A percentile compares a stretch with the other conserved stretches of the same genome.
phyloP scores from a whole-genome alignment of 2,888 invertebrate genomes.

The Heliconius cydno region DNA sequence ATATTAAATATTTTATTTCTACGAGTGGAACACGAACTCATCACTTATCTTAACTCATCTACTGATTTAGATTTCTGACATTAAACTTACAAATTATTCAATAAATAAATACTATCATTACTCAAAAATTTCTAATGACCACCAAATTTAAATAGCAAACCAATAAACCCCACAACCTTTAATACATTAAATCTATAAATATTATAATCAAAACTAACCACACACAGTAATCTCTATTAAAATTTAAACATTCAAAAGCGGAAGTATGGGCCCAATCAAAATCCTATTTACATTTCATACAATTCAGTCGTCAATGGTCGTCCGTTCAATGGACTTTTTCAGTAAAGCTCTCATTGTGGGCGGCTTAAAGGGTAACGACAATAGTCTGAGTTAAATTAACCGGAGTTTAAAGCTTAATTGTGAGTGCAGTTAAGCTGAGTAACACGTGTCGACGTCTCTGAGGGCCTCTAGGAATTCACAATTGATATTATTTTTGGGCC shows the following conservation, averaged over 20 bases:
- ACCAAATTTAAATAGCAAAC: background rate
- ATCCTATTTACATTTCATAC: constrained; percentile 58
- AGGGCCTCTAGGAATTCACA: constrained; percentile 51
- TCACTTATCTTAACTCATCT: too few relatives aligned
- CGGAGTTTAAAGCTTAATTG: constrained; percentile 81
- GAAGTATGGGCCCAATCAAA: constrained; percentile 57
- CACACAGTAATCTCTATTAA: constrained; percentile 47
- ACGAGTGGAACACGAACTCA: too few relatives aligned
- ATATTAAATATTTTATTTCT: too few relatives aligned
- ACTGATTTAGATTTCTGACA: background rate
- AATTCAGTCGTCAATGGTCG: constrained; percentile 58
- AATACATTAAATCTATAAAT: constrained; percentile 2
- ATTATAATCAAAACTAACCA: constrained; percentile 35
- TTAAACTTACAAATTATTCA: too few relatives aligned
- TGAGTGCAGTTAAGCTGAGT: constrained; percentile 76
- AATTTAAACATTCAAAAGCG: constrained; percentile 55
- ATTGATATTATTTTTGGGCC: constrained; percentile 62
- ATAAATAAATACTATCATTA: background rate
- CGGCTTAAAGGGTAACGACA: constrained; percentile 77
- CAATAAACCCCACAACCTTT: background rate
- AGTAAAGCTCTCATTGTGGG: constrained; percentile 71
- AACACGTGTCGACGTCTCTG: constrained; percentile 78
- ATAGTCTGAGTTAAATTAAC: constrained; percentile 80
- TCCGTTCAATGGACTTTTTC: constrained; percentile 72
- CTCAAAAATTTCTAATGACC: background rate